Percentiles rank a stretch among this genome's conserved stretches.
Conservation (phyloP, 2,113 vertebrate genomes). For the Solea solea region DNA sequence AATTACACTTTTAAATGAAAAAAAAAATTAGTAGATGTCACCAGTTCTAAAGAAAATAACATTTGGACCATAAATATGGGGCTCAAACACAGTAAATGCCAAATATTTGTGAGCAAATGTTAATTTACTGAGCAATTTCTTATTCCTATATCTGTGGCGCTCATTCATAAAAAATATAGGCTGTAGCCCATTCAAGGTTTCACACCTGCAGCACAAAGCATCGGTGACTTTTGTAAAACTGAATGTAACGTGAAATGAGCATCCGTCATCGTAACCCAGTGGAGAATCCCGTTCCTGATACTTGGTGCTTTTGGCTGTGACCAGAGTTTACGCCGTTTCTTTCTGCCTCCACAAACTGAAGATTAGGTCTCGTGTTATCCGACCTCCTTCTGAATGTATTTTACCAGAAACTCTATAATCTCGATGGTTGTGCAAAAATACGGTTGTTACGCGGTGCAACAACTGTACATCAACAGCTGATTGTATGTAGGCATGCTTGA, state of each 20-base stretch:
- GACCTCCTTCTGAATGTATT: conserved; percentile 73
- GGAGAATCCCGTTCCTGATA: conserved; percentile 22
- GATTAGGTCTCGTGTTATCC: conserved; percentile 39
- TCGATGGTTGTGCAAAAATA: conserved; percentile 52
- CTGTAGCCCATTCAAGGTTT: neutral
- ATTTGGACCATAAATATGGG: neutral
- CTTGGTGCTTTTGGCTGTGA: conserved; percentile 28
- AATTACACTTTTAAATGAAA: conserved; percentile 1
- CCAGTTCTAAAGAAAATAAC: too few species aligned
- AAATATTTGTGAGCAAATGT: conserved; percentile 46
- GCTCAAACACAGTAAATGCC: conserved; percentile 40
- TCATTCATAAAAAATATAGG: neutral
- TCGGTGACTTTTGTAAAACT: neutral
- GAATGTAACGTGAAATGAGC: neutral
- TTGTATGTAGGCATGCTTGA: conserved; percentile 81
- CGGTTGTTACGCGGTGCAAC: conserved; percentile 48
- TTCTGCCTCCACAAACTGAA: conserved; percentile 52
- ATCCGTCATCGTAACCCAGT: conserved; percentile 31
- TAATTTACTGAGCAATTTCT: neutral
- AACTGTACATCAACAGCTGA: conserved; percentile 63
- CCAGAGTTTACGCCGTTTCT: conserved; percentile 22
- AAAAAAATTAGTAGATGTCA: too few species aligned
- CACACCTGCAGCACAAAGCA: conserved; percentile 2
- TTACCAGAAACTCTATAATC: conserved; percentile 58
- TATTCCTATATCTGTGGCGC: neutral